Evolutionary conservation across 2,113 vertebrate genomes (phyloP).

Genomic region (Odocoileus hemionus): DNA sequence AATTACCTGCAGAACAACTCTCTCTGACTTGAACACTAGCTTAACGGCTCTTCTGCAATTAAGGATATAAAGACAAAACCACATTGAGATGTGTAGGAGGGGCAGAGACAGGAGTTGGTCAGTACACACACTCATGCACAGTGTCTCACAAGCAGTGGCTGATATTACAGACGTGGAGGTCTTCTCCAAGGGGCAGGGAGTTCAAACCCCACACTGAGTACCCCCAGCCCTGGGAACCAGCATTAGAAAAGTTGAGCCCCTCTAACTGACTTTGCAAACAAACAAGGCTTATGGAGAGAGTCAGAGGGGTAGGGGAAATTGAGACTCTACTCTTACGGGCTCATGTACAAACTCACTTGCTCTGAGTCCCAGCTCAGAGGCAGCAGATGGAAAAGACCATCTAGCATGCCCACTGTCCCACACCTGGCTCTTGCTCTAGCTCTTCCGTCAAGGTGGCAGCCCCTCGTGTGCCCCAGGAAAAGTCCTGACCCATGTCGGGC

Average conservation of each 20-base stretch:
- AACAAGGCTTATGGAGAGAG: not conserved
- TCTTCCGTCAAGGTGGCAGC: not conserved
- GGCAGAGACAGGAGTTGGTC: not conserved
- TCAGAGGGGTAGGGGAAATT: not conserved
- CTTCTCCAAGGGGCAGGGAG: not conserved
- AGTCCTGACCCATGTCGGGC: not conserved
- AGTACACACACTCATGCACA: not conserved
- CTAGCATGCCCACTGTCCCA: not conserved
- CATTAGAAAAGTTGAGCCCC: not conserved
- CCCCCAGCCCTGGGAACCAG: not conserved
- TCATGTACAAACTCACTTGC: not conserved
- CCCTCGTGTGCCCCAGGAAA: not conserved
- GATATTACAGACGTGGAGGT: not conserved
- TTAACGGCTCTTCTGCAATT: not conserved
- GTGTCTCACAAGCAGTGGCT: not conserved
- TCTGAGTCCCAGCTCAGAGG: not conserved
- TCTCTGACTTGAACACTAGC: not conserved
- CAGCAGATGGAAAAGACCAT: not conserved
- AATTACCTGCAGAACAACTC: not conserved
- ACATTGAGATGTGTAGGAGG: not conserved
- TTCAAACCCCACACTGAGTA: not conserved
- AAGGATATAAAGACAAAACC: not conserved
- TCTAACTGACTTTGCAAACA: not conserved
- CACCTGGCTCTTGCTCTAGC: not conserved
- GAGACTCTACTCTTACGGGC: not conserved